These are phyloP conservation scores for Lycia hirtaria DNA, from an alignment of 2,888 invertebrate species.

Conservation along the genomic window DNA sequence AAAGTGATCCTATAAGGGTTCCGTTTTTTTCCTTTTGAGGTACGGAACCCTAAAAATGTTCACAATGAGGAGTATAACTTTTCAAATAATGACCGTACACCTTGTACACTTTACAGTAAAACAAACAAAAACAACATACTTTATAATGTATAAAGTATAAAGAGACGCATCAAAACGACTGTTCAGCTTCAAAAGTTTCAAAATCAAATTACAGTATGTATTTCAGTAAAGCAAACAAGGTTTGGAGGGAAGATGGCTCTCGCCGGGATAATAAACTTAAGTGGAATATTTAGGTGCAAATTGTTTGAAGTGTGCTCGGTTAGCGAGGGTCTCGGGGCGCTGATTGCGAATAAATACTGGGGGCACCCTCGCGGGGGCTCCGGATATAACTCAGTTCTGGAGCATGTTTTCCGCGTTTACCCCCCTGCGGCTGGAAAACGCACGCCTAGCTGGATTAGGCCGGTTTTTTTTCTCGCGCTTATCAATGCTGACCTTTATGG, in stretches of 20 bases:
- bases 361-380: constrained; percentile 38
- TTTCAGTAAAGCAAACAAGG: constrained; percentile 9
- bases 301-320: constrained; percentile 28
- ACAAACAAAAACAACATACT: no score
- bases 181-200: neutral
- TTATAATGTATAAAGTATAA: no score
- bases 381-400: neutral
- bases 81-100: no score
- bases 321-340: constrained; percentile 21
- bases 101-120: no score
- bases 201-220: neutral
- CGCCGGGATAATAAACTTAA: constrained; percentile 20
- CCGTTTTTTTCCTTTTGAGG: no score
- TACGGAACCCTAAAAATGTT: no score
- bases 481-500: no score
- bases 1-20: no score
- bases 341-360: constrained; percentile 53
- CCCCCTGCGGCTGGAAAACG: neutral
- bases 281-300: constrained; percentile 31
- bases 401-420: neutral
- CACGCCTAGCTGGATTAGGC: neutral
- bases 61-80: no score
- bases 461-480: no score
- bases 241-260: neutral
- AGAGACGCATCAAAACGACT: neutral